Evolutionary conservation across 2,888 invertebrate genomes (phyloP).

Genomic region (Antheraea yamamai): DNA sequence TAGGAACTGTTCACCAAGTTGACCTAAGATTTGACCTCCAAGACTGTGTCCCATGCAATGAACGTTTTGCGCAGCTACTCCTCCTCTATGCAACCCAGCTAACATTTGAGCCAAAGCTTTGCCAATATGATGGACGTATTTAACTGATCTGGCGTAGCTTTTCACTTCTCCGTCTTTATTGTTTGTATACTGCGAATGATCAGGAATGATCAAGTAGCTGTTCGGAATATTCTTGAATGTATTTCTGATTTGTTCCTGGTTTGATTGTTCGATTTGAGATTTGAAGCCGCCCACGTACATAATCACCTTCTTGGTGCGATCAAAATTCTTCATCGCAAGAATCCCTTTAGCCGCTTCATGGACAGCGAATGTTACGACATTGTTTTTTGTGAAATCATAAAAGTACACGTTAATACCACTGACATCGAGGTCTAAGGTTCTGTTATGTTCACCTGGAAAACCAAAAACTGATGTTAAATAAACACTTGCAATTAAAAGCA

Average conservation of each 20-base stretch:
- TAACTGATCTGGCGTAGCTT: slow-evolving; percentile 39
- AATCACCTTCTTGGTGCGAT: slow-evolving; percentile 3
- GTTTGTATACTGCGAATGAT: slow-evolving; percentile 38
- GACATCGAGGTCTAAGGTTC: slow-evolving; percentile 56
- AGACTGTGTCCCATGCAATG: slow-evolving; percentile 17
- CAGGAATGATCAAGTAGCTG: slow-evolving; percentile 37
- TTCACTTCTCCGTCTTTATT: slow-evolving; percentile 29
- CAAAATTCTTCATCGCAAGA: slow-evolving; percentile 20
- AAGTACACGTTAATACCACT: slow-evolving; percentile 62
- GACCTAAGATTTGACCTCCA: slow-evolving; percentile 17
- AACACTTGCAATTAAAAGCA: no score
- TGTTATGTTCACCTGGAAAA: slow-evolving; percentile 57
- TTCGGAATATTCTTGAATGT: slow-evolving; percentile 35
- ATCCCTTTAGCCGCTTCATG: slow-evolving; percentile 59
- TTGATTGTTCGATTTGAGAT: no score
- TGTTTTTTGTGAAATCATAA: slow-evolving; percentile 57
- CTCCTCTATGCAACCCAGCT: slow-evolving; percentile 30
- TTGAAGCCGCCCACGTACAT: slow-evolving; percentile 9
- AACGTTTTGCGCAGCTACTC: slow-evolving; percentile 25
- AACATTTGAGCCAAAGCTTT: slow-evolving; percentile 34
- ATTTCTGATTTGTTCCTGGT: slow-evolving; percentile 27
- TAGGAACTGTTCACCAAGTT: slow-evolving; percentile 4
- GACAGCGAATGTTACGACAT: slow-evolving; percentile 50
- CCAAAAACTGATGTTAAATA: not conserved
- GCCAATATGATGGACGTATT: slow-evolving; percentile 37